These are phyloP conservation scores for Cebidichthys violaceus DNA, from an alignment of 2,113 vertebrate species.

Conservation along the genomic window DNA sequence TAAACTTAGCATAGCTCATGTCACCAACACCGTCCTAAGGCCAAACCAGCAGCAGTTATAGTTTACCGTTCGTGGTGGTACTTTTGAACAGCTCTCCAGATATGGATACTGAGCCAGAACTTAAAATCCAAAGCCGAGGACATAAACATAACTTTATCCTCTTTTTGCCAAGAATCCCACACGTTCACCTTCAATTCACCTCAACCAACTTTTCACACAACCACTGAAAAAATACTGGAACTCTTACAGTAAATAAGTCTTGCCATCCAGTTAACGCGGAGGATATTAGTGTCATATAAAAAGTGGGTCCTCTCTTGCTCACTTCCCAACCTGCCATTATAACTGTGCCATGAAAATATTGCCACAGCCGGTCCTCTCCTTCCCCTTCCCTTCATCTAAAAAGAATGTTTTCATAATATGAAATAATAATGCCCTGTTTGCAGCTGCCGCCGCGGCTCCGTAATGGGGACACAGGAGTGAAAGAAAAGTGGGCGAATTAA, in stretches of 20 bases:
- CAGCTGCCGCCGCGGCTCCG: slow-evolving; percentile 59
- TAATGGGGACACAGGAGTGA: slow-evolving; percentile 67
- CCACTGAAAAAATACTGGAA: slow-evolving; percentile 32
- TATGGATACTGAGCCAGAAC: not conserved
- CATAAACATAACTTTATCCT: slow-evolving; percentile 15
- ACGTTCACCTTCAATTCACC: slow-evolving; percentile 44
- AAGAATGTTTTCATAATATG: slow-evolving; percentile 75
- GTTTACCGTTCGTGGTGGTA: not conserved
- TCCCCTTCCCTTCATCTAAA: slow-evolving; percentile 55
- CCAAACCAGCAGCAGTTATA: not conserved
- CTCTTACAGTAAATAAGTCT: slow-evolving; percentile 48
- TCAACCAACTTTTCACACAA: slow-evolving; percentile 45
- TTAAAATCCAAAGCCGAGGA: not conserved
- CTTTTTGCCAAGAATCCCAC: slow-evolving; percentile 1
- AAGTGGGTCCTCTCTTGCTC: slow-evolving; percentile 44
- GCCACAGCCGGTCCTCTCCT: slow-evolving; percentile 41
- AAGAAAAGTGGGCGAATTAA: slow-evolving; percentile 77
- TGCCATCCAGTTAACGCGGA: slow-evolving; percentile 40
- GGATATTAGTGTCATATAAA: slow-evolving; percentile 64
- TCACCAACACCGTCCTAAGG: not conserved
- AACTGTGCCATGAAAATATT: slow-evolving; percentile 61
- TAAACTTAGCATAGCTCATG: not conserved
- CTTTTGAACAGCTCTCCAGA: slow-evolving; percentile 1
- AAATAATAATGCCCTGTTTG: slow-evolving; percentile 84
- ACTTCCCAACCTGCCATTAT: slow-evolving; percentile 65